Evolutionary conservation across 1,140 invertebrate species (phyloP).

Genomic region (Monochamus saltuarius): DNA sequence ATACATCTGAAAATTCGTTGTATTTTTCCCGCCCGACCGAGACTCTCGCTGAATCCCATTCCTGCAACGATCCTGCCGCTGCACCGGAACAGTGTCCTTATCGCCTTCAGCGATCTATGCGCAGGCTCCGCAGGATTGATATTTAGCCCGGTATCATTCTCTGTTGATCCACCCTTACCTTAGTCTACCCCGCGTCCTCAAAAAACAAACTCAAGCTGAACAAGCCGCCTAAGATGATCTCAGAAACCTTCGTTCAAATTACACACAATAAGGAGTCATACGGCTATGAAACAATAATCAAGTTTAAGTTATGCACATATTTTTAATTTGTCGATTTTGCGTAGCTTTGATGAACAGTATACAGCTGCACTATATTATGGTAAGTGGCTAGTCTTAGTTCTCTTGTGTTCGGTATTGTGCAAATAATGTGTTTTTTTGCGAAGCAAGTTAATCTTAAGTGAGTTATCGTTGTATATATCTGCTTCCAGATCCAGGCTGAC

Average conservation of each 20-base stretch:
- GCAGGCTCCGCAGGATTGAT: constrained; percentile 8
- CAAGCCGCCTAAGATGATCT: not conserved
- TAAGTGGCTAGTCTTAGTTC: not conserved
- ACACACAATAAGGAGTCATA: not conserved
- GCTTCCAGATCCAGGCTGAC: no score
- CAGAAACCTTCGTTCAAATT: constrained; percentile 1
- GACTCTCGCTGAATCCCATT: no score
- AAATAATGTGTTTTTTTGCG: no score
- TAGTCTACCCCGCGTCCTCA: not conserved
- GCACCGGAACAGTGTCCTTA: not conserved
- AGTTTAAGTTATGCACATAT: not conserved
- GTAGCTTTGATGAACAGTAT: not conserved
- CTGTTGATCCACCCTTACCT: not conserved
- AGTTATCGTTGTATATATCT: no score
- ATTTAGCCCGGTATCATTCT: not conserved
- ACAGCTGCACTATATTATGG: not conserved
- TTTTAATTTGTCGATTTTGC: constrained; percentile 6
- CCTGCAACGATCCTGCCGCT: no score
- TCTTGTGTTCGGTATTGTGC: no score
- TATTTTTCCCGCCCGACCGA: no score
- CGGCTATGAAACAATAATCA: not conserved
- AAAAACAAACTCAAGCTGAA: not conserved
- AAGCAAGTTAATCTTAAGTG: no score
- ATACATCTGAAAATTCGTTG: no score
- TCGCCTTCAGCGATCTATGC: constrained; percentile 4